phyloP scores from a whole-genome alignment of 2,113 vertebrate species.

The Litocranius walleri region DNA sequence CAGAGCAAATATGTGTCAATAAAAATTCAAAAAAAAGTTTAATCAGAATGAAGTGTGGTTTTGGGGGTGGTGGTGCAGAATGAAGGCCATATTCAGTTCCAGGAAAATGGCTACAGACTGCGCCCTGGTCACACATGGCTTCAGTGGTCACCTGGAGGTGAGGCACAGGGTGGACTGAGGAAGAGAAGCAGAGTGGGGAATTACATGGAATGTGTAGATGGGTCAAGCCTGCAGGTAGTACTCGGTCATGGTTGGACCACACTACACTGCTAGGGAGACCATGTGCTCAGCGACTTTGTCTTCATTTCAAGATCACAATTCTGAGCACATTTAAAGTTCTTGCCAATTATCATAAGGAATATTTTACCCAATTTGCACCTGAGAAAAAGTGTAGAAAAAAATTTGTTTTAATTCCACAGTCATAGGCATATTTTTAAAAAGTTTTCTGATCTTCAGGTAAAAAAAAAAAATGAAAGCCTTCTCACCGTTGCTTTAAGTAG shows the following conservation, averaged over 20 bases:
- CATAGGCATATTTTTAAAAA: background rate
- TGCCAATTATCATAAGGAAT: background rate
- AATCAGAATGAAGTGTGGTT: background rate
- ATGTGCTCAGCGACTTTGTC: background rate
- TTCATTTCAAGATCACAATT: background rate
- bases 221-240: background rate
- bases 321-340: background rate
- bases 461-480: background rate
- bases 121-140: background rate
- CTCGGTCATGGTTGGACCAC: rapidly evolving
- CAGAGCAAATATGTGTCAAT: background rate
- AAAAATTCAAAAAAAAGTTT: background rate
- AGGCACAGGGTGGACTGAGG: background rate
- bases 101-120: background rate
- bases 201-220: background rate
- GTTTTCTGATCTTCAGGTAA: background rate
- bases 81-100: background rate
- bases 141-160: background rate
- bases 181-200: background rate
- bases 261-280: background rate
- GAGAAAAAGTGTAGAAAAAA: background rate
- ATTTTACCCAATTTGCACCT: background rate
- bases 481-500: background rate
- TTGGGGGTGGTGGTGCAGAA: background rate
- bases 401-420: background rate